Evolutionary conservation across 2,888 invertebrate species (phyloP).

Genomic region (Pandemis corylana): DNA sequence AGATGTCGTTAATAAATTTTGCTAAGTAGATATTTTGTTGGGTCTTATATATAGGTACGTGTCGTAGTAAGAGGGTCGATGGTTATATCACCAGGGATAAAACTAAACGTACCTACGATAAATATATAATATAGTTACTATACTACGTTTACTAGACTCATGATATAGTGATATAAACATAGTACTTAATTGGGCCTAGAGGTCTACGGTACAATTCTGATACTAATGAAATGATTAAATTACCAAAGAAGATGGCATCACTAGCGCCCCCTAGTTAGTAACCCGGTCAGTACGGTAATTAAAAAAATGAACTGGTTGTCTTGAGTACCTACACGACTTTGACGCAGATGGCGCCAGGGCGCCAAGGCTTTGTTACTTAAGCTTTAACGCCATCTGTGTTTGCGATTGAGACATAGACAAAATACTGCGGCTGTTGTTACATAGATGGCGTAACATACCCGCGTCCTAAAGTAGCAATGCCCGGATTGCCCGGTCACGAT

Average conservation of each 20-base stretch:
- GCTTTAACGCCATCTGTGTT: background rate
- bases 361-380: background rate
- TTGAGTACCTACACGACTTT: background rate
- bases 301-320: background rate
- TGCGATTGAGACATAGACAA: background rate
- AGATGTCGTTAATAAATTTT: too few relatives aligned
- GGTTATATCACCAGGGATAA: too few relatives aligned
- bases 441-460: conserved; percentile 31
- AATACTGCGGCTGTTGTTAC: background rate
- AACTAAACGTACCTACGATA: too few relatives aligned
- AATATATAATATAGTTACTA: too few relatives aligned
- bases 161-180: too few relatives aligned
- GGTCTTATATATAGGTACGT: too few relatives aligned
- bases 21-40: too few relatives aligned
- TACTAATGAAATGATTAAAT: background rate
- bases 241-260: background rate
- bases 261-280: background rate
- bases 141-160: too few relatives aligned
- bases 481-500: conserved; percentile 12
- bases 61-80: too few relatives aligned
- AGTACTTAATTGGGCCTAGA: too few relatives aligned
- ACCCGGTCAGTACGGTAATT: background rate
- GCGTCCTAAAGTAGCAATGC: conserved; percentile 9
- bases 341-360: background rate
- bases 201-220: background rate